Base-by-base conservation (phyloP, 2,113 vertebrate genomes). In the Eolophus roseicapilla region DNA sequence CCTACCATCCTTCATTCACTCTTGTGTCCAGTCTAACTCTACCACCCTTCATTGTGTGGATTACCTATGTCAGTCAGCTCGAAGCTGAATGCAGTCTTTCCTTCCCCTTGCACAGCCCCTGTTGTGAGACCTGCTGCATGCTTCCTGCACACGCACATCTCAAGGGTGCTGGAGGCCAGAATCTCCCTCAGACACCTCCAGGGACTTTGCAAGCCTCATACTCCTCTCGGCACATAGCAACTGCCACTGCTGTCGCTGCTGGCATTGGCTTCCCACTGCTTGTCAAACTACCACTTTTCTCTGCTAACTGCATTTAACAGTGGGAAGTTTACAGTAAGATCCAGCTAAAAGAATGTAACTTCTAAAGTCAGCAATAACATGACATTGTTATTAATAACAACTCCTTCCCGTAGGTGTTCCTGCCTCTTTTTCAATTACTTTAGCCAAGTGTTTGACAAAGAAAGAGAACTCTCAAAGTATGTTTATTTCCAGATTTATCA, bases 351-450 rank as follows among this genome's bases (percentile, higher is more conserved):
- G 18, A 82, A 71, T 47, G 13, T 80, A 81, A 24, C 62, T 89
- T 73, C 39, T 82, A 5, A 93, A 84, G 74, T 95, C 65, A 92
- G 65, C 89, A 91, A 23, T 79, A 87, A 62, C 57, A 50, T 20
- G 49, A 49, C 65, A 62, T 73, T 81, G 6, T 83, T 93, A 75
- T 80, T 95, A 91, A 55, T 77, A 82, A 75, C 9, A 88, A 6
- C 24, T 49, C 14, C 25, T 64, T 92, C 69, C 60, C 2, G 2
- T 37, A 50, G 37, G 68, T 87, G 49, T 63, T 91, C 46, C 41
- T 55, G 21, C 39, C 31, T 29, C 31, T 92, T 86, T 89, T 73
- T 31, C 39, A 70, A 17, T 62, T 67, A 52, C 25, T 76, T 62
- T 49, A 69, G 44, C 21, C 11, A 43, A 21, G 17, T 70, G 50